Evolutionary conservation across 2,797 vertebrate species (phyloP), one percentile per base, ranked within the genome.

Genomic region (Orientallactaga sibirica): DNA sequence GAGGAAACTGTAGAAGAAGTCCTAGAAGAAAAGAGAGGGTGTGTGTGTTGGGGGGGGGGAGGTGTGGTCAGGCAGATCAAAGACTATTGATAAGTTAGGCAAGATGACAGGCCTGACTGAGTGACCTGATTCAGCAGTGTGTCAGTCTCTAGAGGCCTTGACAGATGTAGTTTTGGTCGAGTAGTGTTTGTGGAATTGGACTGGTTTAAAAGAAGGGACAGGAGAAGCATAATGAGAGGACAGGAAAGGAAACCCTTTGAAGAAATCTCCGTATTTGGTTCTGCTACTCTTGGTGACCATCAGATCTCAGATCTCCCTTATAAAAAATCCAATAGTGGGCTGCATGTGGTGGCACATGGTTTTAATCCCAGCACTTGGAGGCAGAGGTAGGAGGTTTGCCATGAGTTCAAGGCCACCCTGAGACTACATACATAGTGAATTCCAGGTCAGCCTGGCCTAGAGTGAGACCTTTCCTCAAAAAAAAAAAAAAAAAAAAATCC

Each of bases 91-190:
- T 0, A 7, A 5, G 43, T 15, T 43, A 29, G 61, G 33, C 0
- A 25, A 12, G 12, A 16, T 18, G 86, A 18, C 70, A 24, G 76
- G 43, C 16, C 78, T 9, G 33, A 41, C 33, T 2, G n/a, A 5
- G 1, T 52, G 43, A n/a, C n/a, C n/a, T n/a, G 73, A 4, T 25
- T 68, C n/a, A 3, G 64, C n/a, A 16, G 15, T 0, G 0, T 4
- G 27, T 24, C 71, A 27, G 75, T 61, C 66, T 8, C 7, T 1
- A 7, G 73, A 73, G 61, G 15, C 29, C 83, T 43, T 6, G 19
- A 16, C 27, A 61, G 90, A 48, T 29, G 27, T 22, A 20, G 43
- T 20, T 73, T 5, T 15, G 55, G 68, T 84, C 82, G n/a, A 85
- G 37, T 0, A 27, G 27, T 1, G 1, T 8, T 5, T 58, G 52